Conservation (phyloP, 2,888 invertebrate genomes). For the Eremobia ochroleuca region DNA sequence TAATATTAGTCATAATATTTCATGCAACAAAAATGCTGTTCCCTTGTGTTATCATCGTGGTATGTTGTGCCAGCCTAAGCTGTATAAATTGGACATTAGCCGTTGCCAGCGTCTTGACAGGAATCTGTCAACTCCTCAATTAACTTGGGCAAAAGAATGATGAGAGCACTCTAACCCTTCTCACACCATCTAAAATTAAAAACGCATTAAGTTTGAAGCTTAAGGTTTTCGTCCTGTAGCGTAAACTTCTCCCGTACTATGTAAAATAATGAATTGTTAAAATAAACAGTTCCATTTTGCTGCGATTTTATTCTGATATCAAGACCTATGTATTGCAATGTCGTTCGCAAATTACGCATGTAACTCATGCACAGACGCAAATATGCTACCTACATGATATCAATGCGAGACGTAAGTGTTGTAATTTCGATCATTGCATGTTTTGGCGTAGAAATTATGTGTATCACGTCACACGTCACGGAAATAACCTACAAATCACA, state of each 20-base stretch:
- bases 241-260: background rate
- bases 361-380: background rate
- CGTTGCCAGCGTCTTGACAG: background rate
- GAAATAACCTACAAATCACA: slow-evolving; percentile 38
- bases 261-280: background rate
- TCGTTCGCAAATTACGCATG: background rate
- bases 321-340: background rate
- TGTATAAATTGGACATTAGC: background rate
- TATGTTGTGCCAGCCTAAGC: background rate
- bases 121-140: background rate
- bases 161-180: background rate
- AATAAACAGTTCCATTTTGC: background rate
- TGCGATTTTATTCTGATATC: background rate
- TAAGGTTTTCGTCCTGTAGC: background rate
- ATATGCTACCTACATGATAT: slow-evolving; percentile 1
- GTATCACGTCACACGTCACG: background rate
- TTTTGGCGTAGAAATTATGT: background rate
- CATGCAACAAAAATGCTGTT: too few relatives aligned
- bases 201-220: background rate
- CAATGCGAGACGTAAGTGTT: background rate
- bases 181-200: background rate
- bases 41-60: background rate
- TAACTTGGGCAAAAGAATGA: background rate
- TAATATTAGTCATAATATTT: too few relatives aligned
- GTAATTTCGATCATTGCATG: background rate